These are phyloP conservation scores for Hydractinia symbiolongicarpus DNA, from an alignment of 30 jellyfish, hydroid and myxozoan species.

Conservation along the genomic window DNA sequence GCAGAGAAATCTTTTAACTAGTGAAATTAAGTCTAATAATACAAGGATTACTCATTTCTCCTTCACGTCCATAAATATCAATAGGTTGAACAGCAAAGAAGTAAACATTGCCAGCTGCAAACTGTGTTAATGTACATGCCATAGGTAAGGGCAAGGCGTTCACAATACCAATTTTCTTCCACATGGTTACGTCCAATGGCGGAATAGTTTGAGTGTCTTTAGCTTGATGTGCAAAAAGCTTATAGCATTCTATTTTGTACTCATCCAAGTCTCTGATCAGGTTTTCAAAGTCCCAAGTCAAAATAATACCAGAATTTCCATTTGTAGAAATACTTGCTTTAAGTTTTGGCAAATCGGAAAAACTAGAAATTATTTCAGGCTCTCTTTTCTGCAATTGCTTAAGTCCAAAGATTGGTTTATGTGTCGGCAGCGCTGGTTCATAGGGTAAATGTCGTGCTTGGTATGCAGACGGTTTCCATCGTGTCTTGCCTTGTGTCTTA, in stretches of 20 bases:
- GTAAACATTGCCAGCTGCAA: slow-evolving; percentile 80
- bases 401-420: too few relatives aligned
- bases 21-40: slow-evolving; percentile 56
- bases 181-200: slow-evolving; percentile 44
- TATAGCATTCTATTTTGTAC: slow-evolving; percentile 67
- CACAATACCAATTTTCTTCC: slow-evolving; percentile 98
- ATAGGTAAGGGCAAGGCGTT: slow-evolving; percentile 96
- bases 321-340: slow-evolving; percentile 78
- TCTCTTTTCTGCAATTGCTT: too few relatives aligned
- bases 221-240: slow-evolving; percentile 88
- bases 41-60: slow-evolving; percentile 88
- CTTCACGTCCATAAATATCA: slow-evolving; percentile 85
- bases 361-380: too few relatives aligned
- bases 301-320: slow-evolving; percentile 75
- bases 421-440: too few relatives aligned
- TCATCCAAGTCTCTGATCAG: slow-evolving; percentile 38
- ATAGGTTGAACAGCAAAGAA: slow-evolving; percentile 87
- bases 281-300: slow-evolving; percentile 91
- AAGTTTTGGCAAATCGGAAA: slow-evolving; percentile 46
- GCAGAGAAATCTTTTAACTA: too few relatives aligned
- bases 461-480: too few relatives aligned
- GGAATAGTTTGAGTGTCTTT: slow-evolving; percentile 44
- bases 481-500: too few relatives aligned
- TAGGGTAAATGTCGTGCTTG: too few relatives aligned
- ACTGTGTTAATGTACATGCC: slow-evolving; percentile 98